Base-by-base conservation (phyloP, 2,888 invertebrate genomes). In the Clostera curtula region DNA sequence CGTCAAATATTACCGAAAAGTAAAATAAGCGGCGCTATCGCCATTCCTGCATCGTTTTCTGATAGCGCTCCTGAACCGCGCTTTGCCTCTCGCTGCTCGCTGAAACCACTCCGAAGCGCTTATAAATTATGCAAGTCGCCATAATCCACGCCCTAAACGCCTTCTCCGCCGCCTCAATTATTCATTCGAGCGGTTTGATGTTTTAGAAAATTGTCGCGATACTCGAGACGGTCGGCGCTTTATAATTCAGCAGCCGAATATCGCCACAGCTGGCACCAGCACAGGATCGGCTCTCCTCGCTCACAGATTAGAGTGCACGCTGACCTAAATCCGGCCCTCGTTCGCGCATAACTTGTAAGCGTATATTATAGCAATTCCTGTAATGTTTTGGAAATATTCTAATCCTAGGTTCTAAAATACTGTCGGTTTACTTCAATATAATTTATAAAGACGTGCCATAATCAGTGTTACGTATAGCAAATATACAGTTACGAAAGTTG, bases 71-170 rank as follows among this genome's bases (percentile, higher is more conserved):
- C 50, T 47, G 54, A 52, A 44, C 53, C 51, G 43, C 38, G 34
- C 34, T 50, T 55, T 58, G 53, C 53, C 52, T 60, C 59, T 55
- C 57, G 50, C 51, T 53, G 57, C 58, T 60, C 62, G 60, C 58
- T 54, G 66, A 61, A 69, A 67, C 67, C 62, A 61, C 71, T 67
- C 60, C 52, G 68, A 71, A 69, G 67, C 52, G 64, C 63, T 75
- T 72, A 77, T 83, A 77, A 80, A 79, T 79, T 80, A 82, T 83
- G 76, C 76, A 79, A 75, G 70, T 72, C 68, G 75, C 74, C 64
- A 77, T 82, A 83, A 80, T 79, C 77, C 71, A 70, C 74, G 69
- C 72, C 74, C 73, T 82, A 80, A 80, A 79, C 74, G 77, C 74
- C 70, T 75, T 72, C 76, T 74, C 71, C 70, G 58, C 61, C 60